Percentiles rank a stretch among this genome's conserved stretches.
phyloP scores from a whole-genome alignment of 2,113 vertebrate genomes.

The Formicarius rufipectus region DNA sequence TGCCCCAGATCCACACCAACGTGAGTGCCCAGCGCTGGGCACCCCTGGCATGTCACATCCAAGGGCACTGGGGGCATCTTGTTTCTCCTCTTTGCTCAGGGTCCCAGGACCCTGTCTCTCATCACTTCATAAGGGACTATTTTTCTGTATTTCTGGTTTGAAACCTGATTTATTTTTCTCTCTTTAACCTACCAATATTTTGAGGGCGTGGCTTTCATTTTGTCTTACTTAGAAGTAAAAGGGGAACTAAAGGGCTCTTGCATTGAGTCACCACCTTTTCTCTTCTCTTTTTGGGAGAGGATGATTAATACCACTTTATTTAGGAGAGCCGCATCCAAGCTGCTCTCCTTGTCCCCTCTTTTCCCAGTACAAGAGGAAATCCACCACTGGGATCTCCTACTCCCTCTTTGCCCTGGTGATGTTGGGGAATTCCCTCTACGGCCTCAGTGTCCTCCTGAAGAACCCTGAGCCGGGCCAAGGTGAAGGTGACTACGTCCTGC shows the following conservation, averaged over 20 bases:
- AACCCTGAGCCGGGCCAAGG: slow-evolving; percentile 82
- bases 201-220: neutral
- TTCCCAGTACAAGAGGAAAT: slow-evolving; percentile 84
- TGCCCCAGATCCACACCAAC: slow-evolving; percentile 92
- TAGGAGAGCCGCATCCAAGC: neutral
- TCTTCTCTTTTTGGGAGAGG: neutral
- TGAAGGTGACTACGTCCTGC: slow-evolving; percentile 82
- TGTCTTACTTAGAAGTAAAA: neutral
- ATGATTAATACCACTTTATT: neutral
- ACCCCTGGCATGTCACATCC: accelerated
- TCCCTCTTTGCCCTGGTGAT: slow-evolving; percentile 92
- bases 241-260: neutral
- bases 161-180: neutral
- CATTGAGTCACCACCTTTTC: neutral
- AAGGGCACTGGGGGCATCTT: neutral
- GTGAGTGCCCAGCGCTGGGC: slow-evolving; percentile 71
- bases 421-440: slow-evolving; percentile 88
- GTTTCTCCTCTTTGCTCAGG: neutral
- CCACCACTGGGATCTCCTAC: slow-evolving; percentile 87
- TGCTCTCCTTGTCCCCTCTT: neutral
- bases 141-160: neutral
- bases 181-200: neutral
- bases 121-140: neutral
- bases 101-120: neutral
- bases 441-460: slow-evolving; percentile 89